Evolutionary conservation across 1,140 invertebrate species (phyloP), one percentile per base, ranked within the genome.

Genomic region (Battus philenor): DNA sequence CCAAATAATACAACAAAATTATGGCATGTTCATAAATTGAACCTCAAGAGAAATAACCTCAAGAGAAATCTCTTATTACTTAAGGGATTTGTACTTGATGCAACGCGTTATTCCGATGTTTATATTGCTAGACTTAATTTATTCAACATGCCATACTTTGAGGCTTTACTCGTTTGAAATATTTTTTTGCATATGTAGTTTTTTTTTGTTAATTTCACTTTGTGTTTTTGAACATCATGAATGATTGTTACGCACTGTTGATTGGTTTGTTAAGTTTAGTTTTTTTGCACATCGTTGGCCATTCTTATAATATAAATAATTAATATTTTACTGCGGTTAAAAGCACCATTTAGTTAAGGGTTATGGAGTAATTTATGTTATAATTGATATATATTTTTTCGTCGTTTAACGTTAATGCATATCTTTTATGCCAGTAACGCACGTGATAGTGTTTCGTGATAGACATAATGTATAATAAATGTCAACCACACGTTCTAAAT

Each of bases 391-490:
- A 65, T 72, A 76, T 71, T 62, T 36, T 59, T 50, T 50, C 65
- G 39, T 57, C 47, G 27, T 64, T 70, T 72, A 70, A 68, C 65
- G 54, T 74, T 75, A 60, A 80, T 50, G 75, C 76, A 84, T 81
- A 80, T 82, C 59, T 69, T 68, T 54, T 66, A 80, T 75, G 78
- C 70, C 68, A 74, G 72, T 74, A 81, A 79, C 65, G 71, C 78
- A 80, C 78, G 76, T 73, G 75, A 80, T 81, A 73, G 71, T 74
- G 59, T 77, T 69, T 72, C 67, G 71, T 81, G 68, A 79, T 81
- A 79, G 60, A 68, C 54, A 50, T 74, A 66, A 68, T 55, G 58
- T 59, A 48, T 55, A 59, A 61, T 61, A 58, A 56, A 34, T 51
- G 12, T 8, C 18, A 41, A 8, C 22, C 36, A 51, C 50, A 34